phyloP scores from a whole-genome alignment of 2,888 invertebrate species.

The Leptopilina drosophilae region DNA sequence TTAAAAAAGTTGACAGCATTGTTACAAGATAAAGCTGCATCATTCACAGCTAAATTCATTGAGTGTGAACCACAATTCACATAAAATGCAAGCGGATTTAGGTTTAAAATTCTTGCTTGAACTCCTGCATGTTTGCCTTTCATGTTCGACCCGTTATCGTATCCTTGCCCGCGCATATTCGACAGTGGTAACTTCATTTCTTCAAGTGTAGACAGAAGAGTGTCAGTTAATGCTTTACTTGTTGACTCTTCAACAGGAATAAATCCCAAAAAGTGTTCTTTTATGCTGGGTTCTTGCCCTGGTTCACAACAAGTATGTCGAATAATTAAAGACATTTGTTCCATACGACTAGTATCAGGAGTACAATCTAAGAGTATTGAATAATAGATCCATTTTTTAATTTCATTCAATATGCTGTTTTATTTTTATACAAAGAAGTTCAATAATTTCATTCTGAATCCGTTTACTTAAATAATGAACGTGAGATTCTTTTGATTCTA shows the following conservation, averaged over 20 bases:
- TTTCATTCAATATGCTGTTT: conserved; percentile 41
- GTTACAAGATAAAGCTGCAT: conserved; percentile 47
- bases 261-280: conserved; percentile 49
- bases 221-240: conserved; percentile 54
- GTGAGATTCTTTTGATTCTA: conserved; percentile 33
- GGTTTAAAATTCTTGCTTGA: conserved; percentile 66
- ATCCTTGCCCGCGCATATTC: conserved; percentile 66
- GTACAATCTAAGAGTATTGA: conserved; percentile 62
- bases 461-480: conserved; percentile 48
- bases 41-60: conserved; percentile 44
- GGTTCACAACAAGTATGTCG: conserved; percentile 54
- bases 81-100: conserved; percentile 49
- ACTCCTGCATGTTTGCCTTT: conserved; percentile 68
- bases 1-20: conserved; percentile 62
- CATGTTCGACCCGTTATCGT: conserved; percentile 71
- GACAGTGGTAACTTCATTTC: conserved; percentile 61
- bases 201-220: conserved; percentile 56
- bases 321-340: conserved; percentile 60
- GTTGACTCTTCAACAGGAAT: conserved; percentile 42
- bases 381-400: conserved; percentile 56
- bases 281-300: conserved; percentile 50
- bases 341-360: conserved; percentile 58
- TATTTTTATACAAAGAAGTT: conserved; percentile 44
- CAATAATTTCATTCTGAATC: conserved; percentile 51
- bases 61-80: conserved; percentile 47